Evolutionary conservation across 2,888 invertebrate species (phyloP), one percentile per base, ranked within the genome.

Genomic region (Protophormia terraenovae): DNA sequence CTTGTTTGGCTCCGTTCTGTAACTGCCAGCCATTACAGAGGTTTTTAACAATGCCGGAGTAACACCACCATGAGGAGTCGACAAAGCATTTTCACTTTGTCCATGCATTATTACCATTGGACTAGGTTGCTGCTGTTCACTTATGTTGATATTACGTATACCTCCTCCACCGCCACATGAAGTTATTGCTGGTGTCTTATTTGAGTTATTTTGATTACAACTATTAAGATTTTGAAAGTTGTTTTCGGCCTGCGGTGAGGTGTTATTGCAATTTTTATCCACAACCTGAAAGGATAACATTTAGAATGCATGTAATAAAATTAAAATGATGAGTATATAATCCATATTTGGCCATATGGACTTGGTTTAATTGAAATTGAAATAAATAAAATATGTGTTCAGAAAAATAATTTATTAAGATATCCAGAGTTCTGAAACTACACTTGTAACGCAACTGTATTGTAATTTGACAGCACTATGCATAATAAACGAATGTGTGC

Each of bases 201-300:
- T 77, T 62, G 88, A 47, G 29, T 84, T 90, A 67, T 91, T 91
- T 88, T 91, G 90, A 87, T 89, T 91, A 32, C 89, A 89, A 35
- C 89, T 88, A 72, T 86, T 89, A 62, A 88, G 50, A 80, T 90
- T 91, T 60, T 89, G 90, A 24, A 87, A 41, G 7, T 87, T 88
- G 73, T 86, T 88, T 62, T 92, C 91, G 8, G 87, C 87, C 64
- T 89, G 89, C 4, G 89, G 92, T 47, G 93, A 93, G 62, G 95
- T 95, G 29, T 95, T 95, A 92, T 96, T 96, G 89, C 95, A 95
- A 91, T 96, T 95, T 91, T 95, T 95, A 90, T 96, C 95, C 45
- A 77, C 71, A 69, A 94, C 93, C 87, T 93, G 50, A 8, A 80
- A 86, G 71, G 1, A 47, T 24, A 58, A 58, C 24, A 45, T 16